A percentile compares a stretch with the other conserved stretches of the same genome.
These are phyloP conservation scores for Pseudoips prasinana DNA, from an alignment of 2,888 invertebrate species.

Conservation along the genomic window DNA sequence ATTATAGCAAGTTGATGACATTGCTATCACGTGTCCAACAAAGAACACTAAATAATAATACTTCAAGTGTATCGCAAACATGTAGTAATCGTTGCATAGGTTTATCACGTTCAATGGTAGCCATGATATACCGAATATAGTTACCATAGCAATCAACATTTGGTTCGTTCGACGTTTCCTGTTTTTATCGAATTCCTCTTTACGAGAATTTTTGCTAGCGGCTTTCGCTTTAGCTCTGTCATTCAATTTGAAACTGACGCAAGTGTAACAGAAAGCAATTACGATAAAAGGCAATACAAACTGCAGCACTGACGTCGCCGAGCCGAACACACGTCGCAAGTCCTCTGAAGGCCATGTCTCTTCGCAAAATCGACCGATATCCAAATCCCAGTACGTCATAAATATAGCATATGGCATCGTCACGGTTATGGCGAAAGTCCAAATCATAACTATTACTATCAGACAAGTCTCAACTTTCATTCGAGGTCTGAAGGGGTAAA, in stretches of 20 bases:
- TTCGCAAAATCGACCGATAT: slow-evolving; percentile 85
- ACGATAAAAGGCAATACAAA: slow-evolving; percentile 96
- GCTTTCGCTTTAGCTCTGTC: slow-evolving; percentile 92
- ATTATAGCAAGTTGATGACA: slow-evolving; percentile 98
- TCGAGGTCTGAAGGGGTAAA: slow-evolving; percentile 96
- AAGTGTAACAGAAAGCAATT: slow-evolving; percentile 96
- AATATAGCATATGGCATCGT: slow-evolving; percentile 96
- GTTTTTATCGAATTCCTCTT: slow-evolving; percentile 94
- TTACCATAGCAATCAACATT: slow-evolving; percentile 99
- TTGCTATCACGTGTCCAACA: slow-evolving; percentile 93
- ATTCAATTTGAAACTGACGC: slow-evolving; percentile 93
- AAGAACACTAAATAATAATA: slow-evolving; percentile 96
- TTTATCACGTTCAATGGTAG: slow-evolving; percentile 95
- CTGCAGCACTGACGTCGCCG: slow-evolving; percentile 93
- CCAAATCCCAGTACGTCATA: slow-evolving; percentile 83
- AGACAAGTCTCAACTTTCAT: slow-evolving; percentile 95
- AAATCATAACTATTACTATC: slow-evolving; percentile 92
- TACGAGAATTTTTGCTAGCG: slow-evolving; percentile 90
- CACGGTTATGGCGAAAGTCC: slow-evolving; percentile 93
- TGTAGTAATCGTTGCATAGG: slow-evolving; percentile 91
- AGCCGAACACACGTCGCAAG: slow-evolving; percentile 90
- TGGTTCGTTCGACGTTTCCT: slow-evolving; percentile 95
- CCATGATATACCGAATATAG: slow-evolving; percentile 98
- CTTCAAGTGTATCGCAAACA: slow-evolving; percentile 87
- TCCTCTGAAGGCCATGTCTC: slow-evolving; percentile 95